phyloP scores from a whole-genome alignment of 2,797 vertebrate genomes.

The Manis pentadactyla region DNA sequence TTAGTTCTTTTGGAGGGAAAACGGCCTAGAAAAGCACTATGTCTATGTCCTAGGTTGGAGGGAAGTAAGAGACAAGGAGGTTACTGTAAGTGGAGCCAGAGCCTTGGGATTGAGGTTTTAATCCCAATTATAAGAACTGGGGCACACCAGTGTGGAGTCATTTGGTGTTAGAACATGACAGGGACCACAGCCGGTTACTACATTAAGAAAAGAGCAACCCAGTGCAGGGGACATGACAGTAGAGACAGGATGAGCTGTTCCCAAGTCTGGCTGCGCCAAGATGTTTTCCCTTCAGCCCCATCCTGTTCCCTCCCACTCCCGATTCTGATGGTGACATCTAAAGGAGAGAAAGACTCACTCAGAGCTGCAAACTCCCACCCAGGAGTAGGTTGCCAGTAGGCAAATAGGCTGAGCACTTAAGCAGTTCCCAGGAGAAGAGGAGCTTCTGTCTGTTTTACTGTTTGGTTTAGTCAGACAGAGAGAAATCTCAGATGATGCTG shows the following conservation, averaged over 20 bases:
- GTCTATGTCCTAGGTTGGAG: background rate
- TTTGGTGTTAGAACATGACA: background rate
- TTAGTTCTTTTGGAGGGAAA: background rate
- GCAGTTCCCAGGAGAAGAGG: conserved; percentile 51
- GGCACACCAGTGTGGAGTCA: background rate
- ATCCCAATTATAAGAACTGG: background rate
- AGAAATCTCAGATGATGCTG: conserved; percentile 66
- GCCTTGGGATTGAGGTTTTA: background rate
- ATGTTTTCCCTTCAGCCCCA: background rate
- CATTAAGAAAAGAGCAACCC: background rate
- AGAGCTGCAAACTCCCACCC: conserved; percentile 26
- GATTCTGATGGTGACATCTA: background rate
- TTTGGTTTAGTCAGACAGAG: conserved; percentile 61
- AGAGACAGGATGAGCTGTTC: background rate
- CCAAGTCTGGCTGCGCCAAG: background rate
- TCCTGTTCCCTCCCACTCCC: conserved; percentile 45
- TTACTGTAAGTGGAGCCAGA: background rate
- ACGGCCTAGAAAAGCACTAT: background rate
- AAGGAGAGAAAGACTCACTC: conserved; percentile 16
- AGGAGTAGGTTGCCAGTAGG: conserved; percentile 41
- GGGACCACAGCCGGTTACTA: background rate
- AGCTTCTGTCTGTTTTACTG: conserved; percentile 44
- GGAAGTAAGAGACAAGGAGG: background rate
- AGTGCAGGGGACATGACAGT: background rate
- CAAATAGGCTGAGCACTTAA: background rate